Evolutionary conservation across 2,888 invertebrate genomes (phyloP), one percentile per base, ranked within the genome.

Genomic region (Agonopterix arenella): DNA sequence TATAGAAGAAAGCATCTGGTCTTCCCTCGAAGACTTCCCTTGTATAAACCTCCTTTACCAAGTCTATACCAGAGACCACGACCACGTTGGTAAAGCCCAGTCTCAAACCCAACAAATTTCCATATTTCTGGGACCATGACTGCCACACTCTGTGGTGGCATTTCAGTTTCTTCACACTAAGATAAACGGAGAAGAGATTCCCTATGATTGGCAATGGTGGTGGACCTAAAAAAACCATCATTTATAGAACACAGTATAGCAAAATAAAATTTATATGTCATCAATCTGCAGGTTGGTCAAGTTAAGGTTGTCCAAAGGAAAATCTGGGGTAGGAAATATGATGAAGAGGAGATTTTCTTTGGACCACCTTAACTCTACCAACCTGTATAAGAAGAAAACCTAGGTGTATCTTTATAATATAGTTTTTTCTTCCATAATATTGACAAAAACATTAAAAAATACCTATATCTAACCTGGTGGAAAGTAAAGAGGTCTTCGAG

Each of bases 1-100:
- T 84, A 62, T 93, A 95, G 69, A 94, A 92, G 64, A 93, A 93
- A 8, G 93, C 94, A 66, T 93, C 91, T 0, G 95, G 95, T 54
- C 95, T 88, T 0, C 93, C 94, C 57, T 93, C 92, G 56, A 95
- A 93, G 38, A 92, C 93, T 36, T 93, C 93, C 44, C 90, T 84
- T 0, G 86, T 79, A 1, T 92, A 84, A 4, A 93, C 91, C 63
- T 93, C 92, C 57, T 89, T 92, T 10, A 93, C 91, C 8, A 91
- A 82, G 36, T 92, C 90, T 48, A 90, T 84, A 0, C 93, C 92
- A 2, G 91, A 91, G 8, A 93, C 90, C 0, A 93, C 75, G 1
- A 95, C 92, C 0, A 93, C 76, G 48, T 90, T 89, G 49, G 91
- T 83, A 8, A 80, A 75, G 2, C 94, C 94, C 49, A 95, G 76